Evolutionary conservation across 2,113 vertebrate genomes (phyloP).

Genomic region (Burhinus oedicnemus): DNA sequence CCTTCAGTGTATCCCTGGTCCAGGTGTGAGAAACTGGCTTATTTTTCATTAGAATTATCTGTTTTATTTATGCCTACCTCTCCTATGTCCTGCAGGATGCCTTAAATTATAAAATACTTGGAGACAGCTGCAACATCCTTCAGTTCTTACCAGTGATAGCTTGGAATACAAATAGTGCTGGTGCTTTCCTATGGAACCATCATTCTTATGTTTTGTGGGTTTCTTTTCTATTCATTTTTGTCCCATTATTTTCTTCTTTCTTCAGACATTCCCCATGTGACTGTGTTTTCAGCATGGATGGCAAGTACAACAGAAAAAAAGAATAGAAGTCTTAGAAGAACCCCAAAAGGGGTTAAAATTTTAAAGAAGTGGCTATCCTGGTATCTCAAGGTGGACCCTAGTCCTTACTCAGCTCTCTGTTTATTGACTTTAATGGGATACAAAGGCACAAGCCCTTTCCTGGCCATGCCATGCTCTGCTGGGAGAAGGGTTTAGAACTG

Average conservation of each 20-base stretch:
- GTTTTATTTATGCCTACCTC: neutral
- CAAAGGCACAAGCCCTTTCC: neutral
- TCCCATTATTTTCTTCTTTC: neutral
- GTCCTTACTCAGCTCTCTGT: neutral
- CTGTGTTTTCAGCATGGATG: neutral
- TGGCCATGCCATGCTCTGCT: neutral
- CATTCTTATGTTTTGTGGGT: neutral
- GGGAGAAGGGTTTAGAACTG: neutral
- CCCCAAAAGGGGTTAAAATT: rapidly evolving
- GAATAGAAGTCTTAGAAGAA: neutral
- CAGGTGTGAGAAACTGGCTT: neutral
- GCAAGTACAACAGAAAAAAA: neutral
- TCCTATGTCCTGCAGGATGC: neutral
- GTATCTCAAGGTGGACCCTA: neutral
- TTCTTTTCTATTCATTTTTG: neutral
- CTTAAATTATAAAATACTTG: neutral
- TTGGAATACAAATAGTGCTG: neutral
- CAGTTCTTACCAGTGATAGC: neutral
- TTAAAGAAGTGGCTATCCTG: neutral
- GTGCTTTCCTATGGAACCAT: neutral
- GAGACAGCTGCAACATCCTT: neutral
- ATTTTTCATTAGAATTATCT: neutral
- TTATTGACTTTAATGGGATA: neutral
- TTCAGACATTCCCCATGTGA: neutral
- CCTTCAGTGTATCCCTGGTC: neutral